Conservation (phyloP, 2,797 vertebrate genomes). For the Lycodopsis pacificus region DNA sequence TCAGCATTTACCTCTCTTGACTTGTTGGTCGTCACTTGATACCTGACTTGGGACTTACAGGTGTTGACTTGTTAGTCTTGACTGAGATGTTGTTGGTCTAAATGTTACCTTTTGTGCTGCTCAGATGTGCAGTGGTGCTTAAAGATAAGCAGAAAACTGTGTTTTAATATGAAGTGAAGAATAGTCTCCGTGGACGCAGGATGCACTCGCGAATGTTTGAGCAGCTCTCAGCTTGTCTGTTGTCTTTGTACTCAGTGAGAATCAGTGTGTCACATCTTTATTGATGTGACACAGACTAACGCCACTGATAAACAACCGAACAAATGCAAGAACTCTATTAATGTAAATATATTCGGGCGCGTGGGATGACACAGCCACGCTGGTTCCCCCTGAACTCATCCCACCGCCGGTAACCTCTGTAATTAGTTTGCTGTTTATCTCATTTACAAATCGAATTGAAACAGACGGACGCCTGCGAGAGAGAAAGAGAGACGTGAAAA, state of each 20-base stretch:
- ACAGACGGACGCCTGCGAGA: slow-evolving; percentile 48
- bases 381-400: slow-evolving; percentile 46
- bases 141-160: neutral
- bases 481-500: slow-evolving; percentile 12
- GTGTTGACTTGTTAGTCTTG: no score
- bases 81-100: neutral
- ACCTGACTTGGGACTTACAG: no score
- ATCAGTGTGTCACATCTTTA: neutral
- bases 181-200: neutral
- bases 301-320: slow-evolving; percentile 44
- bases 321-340: slow-evolving; percentile 31
- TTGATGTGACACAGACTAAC: slow-evolving; percentile 40
- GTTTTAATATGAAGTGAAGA: neutral
- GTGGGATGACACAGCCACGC: slow-evolving; percentile 23
- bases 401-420: slow-evolving; percentile 53
- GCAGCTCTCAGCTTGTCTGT: neutral
- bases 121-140: neutral
- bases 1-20: neutral
- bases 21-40: no score
- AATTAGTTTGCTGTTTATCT: slow-evolving; percentile 78
- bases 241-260: neutral
- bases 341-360: slow-evolving; percentile 59
- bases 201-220: slow-evolving; percentile 29
- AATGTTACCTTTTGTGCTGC: no score
- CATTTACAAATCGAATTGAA: slow-evolving; percentile 75